Percentiles rank a stretch among this genome's conserved stretches.
Evolutionary conservation across 2,113 vertebrate species (phyloP).

Genomic region (Coptodon bakossiorum): DNA sequence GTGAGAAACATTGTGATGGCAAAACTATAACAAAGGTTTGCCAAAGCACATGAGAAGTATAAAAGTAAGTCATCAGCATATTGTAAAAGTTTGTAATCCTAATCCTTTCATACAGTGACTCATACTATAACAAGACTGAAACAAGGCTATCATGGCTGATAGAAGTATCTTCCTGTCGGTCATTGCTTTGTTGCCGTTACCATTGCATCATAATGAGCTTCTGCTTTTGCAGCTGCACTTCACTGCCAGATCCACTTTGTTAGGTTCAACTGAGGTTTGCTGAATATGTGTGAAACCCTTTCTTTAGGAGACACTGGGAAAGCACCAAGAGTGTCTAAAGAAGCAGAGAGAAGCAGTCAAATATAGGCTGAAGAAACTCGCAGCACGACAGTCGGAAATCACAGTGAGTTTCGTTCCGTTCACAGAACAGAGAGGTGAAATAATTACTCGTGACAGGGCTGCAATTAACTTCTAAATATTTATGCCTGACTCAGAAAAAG

Average conservation of each 20-base stretch:
- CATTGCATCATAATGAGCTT: neutral
- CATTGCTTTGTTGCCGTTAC: neutral
- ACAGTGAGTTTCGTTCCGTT: conserved; percentile 53
- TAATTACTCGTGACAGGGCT: neutral
- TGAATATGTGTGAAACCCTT: conserved; percentile 21
- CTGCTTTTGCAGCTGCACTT: neutral
- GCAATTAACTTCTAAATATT: neutral
- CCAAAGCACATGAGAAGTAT: neutral
- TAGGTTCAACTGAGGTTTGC: neutral
- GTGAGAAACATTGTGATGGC: neutral
- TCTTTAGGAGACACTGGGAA: conserved; percentile 58
- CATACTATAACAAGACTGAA: neutral
- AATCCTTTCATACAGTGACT: neutral
- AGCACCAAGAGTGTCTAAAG: conserved; percentile 55
- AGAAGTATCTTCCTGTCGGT: neutral
- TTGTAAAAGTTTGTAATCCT: rapidly evolving
- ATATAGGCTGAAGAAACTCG: conserved; percentile 67
- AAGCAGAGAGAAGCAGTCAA: conserved; percentile 64
- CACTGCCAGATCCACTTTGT: neutral
- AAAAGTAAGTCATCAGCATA: neutral
- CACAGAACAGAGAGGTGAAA: neutral
- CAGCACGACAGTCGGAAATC: conserved; percentile 64
- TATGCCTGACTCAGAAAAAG: conserved; percentile 54
- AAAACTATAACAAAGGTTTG: neutral
- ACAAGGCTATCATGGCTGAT: rapidly evolving